A percentile compares a stretch with the other conserved stretches of the same genome.
Conservation (phyloP, 2,888 invertebrate genomes). For the Catocala nupta region DNA sequence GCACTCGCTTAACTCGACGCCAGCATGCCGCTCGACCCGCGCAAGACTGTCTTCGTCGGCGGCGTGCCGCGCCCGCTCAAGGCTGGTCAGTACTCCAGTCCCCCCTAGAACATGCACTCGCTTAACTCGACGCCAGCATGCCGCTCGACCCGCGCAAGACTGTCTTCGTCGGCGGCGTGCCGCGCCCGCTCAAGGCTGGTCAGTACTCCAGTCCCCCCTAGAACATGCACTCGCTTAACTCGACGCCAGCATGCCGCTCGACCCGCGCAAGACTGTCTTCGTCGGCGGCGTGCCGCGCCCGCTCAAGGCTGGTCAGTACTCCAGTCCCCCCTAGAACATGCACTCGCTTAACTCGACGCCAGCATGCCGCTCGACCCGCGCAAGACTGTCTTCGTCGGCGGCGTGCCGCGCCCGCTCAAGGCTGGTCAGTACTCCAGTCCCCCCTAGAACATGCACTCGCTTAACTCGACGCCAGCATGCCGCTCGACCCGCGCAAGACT, state of each 20-base stretch:
- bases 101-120: too few species aligned
- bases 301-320: constrained; percentile 94
- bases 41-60: constrained; percentile 99
- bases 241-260: constrained; percentile 98
- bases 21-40: constrained; percentile 98
- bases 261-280: constrained; percentile 99
- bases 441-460: too few species aligned
- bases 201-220: constrained; percentile 55
- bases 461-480: constrained; percentile 98
- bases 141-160: constrained; percentile 99
- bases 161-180: constrained; percentile 99
- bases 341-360: too few species aligned
- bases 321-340: too few species aligned
- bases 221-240: too few species aligned
- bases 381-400: constrained; percentile 99
- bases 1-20: too few species aligned
- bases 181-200: constrained; percentile 99
- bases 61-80: constrained; percentile 99
- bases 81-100: constrained; percentile 89
- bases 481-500: constrained; percentile 98
- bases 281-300: constrained; percentile 99
- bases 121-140: constrained; percentile 98
- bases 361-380: constrained; percentile 98
- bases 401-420: constrained; percentile 99
- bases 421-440: constrained; percentile 89